Evolutionary conservation across 1,140 invertebrate species (phyloP).

Genomic region (Neodiprion pinetum): DNA sequence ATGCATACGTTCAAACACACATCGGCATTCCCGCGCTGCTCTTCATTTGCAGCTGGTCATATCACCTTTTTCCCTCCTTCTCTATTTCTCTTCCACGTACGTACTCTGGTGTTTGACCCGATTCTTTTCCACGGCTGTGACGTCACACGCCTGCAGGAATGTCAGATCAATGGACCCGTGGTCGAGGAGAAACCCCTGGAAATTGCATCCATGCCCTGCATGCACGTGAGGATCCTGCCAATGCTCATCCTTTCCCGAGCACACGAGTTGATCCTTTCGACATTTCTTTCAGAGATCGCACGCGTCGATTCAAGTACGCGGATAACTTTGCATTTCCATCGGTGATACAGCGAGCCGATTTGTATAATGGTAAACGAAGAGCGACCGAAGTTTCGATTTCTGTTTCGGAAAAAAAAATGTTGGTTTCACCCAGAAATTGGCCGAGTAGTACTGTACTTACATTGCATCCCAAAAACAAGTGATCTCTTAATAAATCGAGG

Average conservation of each 20-base stretch:
- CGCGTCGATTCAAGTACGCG: background rate
- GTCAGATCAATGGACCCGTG: slow-evolving; percentile 53
- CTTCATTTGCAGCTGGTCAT: background rate
- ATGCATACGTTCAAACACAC: too few relatives aligned
- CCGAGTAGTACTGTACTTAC: too few relatives aligned
- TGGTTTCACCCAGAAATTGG: too few relatives aligned
- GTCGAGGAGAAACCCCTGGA: slow-evolving; percentile 27
- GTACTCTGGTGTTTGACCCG: slow-evolving; percentile 47
- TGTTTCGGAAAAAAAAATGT: too few relatives aligned
- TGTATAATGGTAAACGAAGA: too few relatives aligned
- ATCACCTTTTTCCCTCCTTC: background rate
- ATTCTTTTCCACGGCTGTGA: slow-evolving; percentile 40
- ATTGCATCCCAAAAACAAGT: too few relatives aligned
- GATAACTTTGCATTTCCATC: background rate
- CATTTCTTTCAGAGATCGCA: background rate
- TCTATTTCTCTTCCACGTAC: slow-evolving; percentile 23
- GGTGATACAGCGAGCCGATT: too few relatives aligned
- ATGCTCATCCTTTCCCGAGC: background rate
- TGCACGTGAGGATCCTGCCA: too few relatives aligned
- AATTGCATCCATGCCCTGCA: background rate
- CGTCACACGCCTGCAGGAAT: slow-evolving; percentile 42
- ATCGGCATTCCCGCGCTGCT: too few relatives aligned
- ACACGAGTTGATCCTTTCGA: too few relatives aligned
- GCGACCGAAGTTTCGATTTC: too few relatives aligned
- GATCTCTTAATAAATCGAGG: too few relatives aligned